These are phyloP conservation scores for Emydocephalus ijimae DNA, from an alignment of 2,113 vertebrate species.

Conservation along the genomic window DNA sequence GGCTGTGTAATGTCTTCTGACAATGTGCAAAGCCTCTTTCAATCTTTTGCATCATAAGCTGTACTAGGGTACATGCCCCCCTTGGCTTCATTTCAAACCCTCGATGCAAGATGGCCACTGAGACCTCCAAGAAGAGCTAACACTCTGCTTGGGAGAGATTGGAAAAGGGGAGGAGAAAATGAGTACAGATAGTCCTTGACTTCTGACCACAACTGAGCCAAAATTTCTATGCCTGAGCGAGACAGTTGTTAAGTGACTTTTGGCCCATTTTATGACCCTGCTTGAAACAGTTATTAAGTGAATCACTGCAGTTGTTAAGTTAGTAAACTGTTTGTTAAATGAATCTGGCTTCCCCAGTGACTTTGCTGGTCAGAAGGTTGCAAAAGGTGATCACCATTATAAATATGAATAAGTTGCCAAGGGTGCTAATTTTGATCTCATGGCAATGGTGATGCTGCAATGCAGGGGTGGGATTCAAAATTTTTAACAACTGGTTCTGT, in stretches of 20 bases:
- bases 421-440: neutral
- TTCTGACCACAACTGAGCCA: neutral
- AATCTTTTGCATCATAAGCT: neutral
- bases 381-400: neutral
- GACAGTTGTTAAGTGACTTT: neutral
- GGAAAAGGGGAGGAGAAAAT: neutral
- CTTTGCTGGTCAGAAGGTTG: neutral
- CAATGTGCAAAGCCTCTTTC: neutral
- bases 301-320: neutral
- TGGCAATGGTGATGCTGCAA: neutral
- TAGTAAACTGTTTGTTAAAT: neutral
- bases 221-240: neutral
- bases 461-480: too few species aligned
- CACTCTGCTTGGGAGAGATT: neutral
- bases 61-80: neutral
- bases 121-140: neutral
- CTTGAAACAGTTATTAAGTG: neutral
- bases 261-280: neutral
- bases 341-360: neutral
- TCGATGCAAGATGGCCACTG: neutral
- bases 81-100: neutral
- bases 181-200: neutral
- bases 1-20: neutral
- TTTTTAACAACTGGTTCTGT: too few species aligned
- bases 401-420: neutral